A percentile compares a stretch with the other conserved stretches of the same genome.
phyloP scores from a whole-genome alignment of 2,888 invertebrate species.

The Cyclophora punctaria region DNA sequence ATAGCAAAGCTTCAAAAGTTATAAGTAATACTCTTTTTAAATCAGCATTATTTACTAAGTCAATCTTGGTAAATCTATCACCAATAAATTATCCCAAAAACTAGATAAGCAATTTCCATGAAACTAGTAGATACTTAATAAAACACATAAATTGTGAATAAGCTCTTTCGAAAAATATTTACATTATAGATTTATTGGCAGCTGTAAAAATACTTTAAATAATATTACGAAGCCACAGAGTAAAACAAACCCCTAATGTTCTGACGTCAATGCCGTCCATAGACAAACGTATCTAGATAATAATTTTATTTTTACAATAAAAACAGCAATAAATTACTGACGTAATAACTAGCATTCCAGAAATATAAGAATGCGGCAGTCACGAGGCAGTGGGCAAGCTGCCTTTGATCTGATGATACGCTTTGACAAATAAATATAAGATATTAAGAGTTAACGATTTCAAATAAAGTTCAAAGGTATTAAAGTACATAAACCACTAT shows the following conservation, averaged over 20 bases:
- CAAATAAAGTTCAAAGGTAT: too few relatives aligned
- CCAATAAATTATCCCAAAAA: too few relatives aligned
- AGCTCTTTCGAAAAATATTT: conserved; percentile 25
- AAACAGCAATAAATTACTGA: conserved; percentile 9
- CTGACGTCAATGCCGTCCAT: conserved; percentile 37
- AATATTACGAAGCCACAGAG: conserved; percentile 31
- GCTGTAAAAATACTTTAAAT: conserved; percentile 38
- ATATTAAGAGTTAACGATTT: background rate
- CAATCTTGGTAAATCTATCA: too few relatives aligned
- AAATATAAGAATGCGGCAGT: conserved; percentile 4
- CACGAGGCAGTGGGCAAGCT: background rate
- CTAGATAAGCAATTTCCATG: too few relatives aligned
- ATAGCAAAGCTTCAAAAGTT: too few relatives aligned
- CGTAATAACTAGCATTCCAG: conserved; percentile 1
- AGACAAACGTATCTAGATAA: conserved; percentile 12
- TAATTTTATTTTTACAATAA: conserved; percentile 9
- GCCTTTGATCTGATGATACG: conserved; percentile 2
- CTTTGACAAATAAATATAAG: background rate
- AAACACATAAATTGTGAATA: too few relatives aligned
- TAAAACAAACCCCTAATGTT: conserved; percentile 37
- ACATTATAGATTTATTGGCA: conserved; percentile 27
- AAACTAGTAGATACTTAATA: too few relatives aligned
- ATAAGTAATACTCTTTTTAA: too few relatives aligned
- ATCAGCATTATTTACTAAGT: too few relatives aligned
- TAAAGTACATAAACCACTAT: too few relatives aligned